phyloP scores from a whole-genome alignment of 2,113 vertebrate genomes.

The Mormyrus lacerda region DNA sequence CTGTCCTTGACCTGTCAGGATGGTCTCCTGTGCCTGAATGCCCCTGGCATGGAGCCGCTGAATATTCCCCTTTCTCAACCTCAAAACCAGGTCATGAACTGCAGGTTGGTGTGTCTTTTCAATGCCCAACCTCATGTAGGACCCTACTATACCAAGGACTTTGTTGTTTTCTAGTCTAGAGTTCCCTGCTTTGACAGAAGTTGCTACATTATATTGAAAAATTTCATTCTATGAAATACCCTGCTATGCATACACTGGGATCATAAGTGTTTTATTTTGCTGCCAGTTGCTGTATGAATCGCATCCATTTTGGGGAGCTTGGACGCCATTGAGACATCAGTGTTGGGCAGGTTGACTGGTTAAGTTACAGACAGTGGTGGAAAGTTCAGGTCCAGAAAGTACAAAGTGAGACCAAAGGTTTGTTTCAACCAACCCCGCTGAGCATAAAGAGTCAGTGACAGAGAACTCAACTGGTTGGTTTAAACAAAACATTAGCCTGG shows the following conservation, averaged over 20 bases:
- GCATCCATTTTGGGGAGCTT: neutral
- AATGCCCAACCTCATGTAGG: neutral
- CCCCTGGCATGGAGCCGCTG: slow-evolving; percentile 66
- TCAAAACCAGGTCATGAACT: slow-evolving; percentile 47
- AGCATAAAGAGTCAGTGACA: too few relatives aligned
- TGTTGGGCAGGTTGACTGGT: too few relatives aligned
- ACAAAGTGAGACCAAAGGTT: neutral
- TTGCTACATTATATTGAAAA: neutral
- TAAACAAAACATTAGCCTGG: neutral
- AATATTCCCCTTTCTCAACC: slow-evolving; percentile 57
- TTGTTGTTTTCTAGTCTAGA: neutral
- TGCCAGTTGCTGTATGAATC: neutral
- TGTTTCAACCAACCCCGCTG: neutral
- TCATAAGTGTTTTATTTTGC: neutral
- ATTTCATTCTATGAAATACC: neutral
- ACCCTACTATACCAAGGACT: neutral
- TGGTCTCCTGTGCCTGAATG: slow-evolving; percentile 54
- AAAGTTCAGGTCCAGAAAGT: neutral
- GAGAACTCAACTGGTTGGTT: neutral
- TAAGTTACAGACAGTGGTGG: too few relatives aligned
- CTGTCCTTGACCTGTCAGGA: slow-evolving; percentile 55
- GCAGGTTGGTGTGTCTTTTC: slow-evolving; percentile 49
- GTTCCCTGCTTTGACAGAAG: neutral
- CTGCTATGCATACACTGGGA: neutral
- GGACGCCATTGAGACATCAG: neutral